Conservation (phyloP, 1,140 invertebrate species). For the Cotesia glomerata region DNA sequence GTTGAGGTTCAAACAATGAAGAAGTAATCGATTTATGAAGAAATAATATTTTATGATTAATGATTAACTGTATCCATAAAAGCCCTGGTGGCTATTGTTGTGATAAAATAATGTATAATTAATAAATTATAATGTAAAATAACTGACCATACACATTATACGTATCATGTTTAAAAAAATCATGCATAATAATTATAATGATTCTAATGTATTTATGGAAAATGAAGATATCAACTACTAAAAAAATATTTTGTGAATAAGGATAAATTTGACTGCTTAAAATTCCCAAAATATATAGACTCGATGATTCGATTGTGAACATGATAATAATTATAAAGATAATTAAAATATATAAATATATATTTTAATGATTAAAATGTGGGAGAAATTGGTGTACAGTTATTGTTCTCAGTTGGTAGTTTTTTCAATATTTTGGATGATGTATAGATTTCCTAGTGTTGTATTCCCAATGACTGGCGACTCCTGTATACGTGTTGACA, state of each 20-base stretch:
- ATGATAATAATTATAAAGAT: slow-evolving; percentile 40
- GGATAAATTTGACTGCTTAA: not conserved
- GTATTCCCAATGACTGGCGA: too few relatives aligned
- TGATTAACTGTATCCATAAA: slow-evolving; percentile 32
- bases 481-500: too few relatives aligned
- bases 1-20: too few relatives aligned
- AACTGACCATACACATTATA: not conserved
- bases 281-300: slow-evolving; percentile 12
- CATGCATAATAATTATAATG: not conserved
- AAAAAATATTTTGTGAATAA: slow-evolving; percentile 9
- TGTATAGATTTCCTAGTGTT: too few relatives aligned
- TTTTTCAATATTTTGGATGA: too few relatives aligned
- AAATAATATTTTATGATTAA: slow-evolving; percentile 28
- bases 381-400: too few relatives aligned
- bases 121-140: not conserved
- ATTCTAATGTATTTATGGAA: not conserved
- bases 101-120: slow-evolving; percentile 36
- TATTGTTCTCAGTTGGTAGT: too few relatives aligned
- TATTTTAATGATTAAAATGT: not conserved
- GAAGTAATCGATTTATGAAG: too few relatives aligned
- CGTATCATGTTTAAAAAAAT: not conserved
- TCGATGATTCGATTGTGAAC: slow-evolving; percentile 41
- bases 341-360: slow-evolving; percentile 4
- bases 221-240: not conserved
- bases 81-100: slow-evolving; percentile 37